Base-by-base conservation (phyloP, 64 coral and sea anemone species). In the Actinia equina region DNA sequence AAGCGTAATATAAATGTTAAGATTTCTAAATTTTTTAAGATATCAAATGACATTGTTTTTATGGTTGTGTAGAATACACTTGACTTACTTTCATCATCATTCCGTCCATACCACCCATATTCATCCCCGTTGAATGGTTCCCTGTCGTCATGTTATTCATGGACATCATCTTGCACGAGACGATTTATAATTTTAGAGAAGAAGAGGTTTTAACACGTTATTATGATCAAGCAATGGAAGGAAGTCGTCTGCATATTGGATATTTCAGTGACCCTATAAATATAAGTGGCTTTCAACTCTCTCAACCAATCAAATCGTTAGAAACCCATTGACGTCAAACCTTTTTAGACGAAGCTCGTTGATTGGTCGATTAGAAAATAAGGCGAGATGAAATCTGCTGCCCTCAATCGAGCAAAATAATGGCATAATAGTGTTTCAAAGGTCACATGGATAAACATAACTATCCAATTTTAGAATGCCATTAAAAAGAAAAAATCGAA, bases 1-100 rank as follows among this genome's bases (percentile, higher is more conserved):
- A n/a, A n/a, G n/a, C n/a, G n/a, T n/a, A 6, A 22, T 10, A 10
- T n/a, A 65, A 65, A n/a, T 65, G 9, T 22, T 65, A 7, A 65
- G 62, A 65, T n/a, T 23, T 22, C 7, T 65, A 8, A 19, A n/a
- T 8, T n/a, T 65, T 65, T 22, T 65, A 7, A n/a, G 19, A 0
- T 60, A 60, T 18, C 57, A 25, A 6, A 65, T n/a, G 4, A 20
- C 22, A 65, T 20, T 5, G 22, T 65, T n/a, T 22, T 65, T 65
- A 65, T 65, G 62, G n/a, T 65, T 65, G 22, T 65, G 19, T 7
- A 12, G 11, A 57, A 0, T 57, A 57, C 10, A 57, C 15, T 1
- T 56, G n/a, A 65, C 62, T 65, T 65, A 65, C 62, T 65, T 65
- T 65, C 62, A 65, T 65, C 62, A 65, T 65, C 55, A 57, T 57